Evolutionary conservation across 1,140 invertebrate species (phyloP).

Genomic region (Zaprionus lachaisei): DNA sequence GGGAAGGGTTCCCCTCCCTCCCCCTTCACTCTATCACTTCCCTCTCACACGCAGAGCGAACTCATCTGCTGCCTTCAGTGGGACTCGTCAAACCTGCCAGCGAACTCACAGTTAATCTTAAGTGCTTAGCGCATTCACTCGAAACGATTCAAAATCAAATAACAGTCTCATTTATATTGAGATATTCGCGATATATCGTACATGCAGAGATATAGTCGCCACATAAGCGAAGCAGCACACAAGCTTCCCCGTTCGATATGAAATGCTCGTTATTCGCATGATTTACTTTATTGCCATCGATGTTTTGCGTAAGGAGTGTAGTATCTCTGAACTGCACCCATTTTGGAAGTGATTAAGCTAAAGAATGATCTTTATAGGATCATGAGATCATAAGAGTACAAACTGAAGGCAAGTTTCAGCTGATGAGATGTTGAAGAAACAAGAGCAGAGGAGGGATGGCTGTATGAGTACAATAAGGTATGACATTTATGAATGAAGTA

Average conservation of each 20-base stretch:
- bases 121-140: constrained; percentile 1
- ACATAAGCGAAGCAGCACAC: background rate
- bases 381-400: background rate
- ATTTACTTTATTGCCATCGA: background rate
- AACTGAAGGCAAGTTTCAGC: no score
- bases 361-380: no score
- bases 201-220: background rate
- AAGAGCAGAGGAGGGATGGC: no score
- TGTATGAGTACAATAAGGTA: no score
- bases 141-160: background rate
- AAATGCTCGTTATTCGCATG: background rate
- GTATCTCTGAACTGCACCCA: background rate
- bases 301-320: background rate
- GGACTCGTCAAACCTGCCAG: constrained; percentile 1
- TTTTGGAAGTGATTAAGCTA: background rate
- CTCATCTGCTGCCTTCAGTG: background rate
- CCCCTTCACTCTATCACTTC: background rate
- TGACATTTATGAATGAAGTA: no score
- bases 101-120: background rate
- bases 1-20: background rate
- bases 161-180: constrained; percentile 12
- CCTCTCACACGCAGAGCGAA: background rate
- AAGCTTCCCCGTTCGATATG: background rate
- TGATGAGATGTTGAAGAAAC: no score
- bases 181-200: background rate